Evolutionary conservation across 2,888 invertebrate species (phyloP).

Genomic region (Eumerus sabulonum): DNA sequence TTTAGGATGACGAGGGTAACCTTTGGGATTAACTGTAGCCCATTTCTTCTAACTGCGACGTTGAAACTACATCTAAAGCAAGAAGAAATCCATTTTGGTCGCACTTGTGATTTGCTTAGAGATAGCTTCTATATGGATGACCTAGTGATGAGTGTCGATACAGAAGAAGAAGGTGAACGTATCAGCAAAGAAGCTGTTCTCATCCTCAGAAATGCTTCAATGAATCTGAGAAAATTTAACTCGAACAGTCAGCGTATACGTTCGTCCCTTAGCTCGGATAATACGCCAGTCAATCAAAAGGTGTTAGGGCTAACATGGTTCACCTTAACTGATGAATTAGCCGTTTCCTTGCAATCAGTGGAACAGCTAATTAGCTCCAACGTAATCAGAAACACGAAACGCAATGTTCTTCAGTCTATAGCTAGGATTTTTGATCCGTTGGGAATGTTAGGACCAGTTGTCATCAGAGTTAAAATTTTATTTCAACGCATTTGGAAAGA

Average conservation of each 20-base stretch:
- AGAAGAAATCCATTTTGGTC: no score
- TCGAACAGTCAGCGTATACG: no score
- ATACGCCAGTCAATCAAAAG: no score
- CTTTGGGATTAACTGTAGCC: conserved; percentile 32
- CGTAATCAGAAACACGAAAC: conserved; percentile 4
- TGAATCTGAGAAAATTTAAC: not conserved
- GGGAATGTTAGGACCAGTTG: conserved; percentile 5
- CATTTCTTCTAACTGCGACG: conserved; percentile 16
- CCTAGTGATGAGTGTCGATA: not conserved
- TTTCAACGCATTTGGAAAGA: conserved; percentile 5
- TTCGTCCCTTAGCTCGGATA: no score
- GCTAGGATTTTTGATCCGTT: conserved; percentile 12
- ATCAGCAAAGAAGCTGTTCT: not conserved
- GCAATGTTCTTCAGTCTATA: conserved; percentile 1
- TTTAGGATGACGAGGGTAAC: conserved; percentile 26
- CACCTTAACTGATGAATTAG: not conserved
- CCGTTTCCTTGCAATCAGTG: not conserved
- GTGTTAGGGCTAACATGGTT: conserved; percentile 9
- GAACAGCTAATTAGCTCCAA: no score
- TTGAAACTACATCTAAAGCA: no score
- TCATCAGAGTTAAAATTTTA: conserved; percentile 16
- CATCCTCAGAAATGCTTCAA: not conserved
- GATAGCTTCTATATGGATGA: conserved; percentile 33
- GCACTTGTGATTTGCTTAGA: no score
- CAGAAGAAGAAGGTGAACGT: conserved; percentile 3